phyloP scores from a whole-genome alignment of 2,888 invertebrate species.

The Chrysina gloriosa region DNA sequence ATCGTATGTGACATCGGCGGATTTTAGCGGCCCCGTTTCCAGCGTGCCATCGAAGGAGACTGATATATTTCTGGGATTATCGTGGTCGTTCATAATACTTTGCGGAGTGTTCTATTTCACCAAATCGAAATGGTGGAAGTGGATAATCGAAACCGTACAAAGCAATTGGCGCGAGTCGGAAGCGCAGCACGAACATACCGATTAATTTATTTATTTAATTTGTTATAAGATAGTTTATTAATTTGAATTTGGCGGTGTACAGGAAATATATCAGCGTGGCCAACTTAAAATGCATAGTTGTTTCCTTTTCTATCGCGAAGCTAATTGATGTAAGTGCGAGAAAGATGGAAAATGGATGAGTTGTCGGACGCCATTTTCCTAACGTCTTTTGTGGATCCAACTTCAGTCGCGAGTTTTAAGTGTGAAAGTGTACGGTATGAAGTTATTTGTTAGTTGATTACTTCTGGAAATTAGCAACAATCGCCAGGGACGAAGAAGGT shows the following conservation, averaged over 20 bases:
- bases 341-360: conserved; percentile 1
- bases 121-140: conserved; percentile 80
- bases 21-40: conserved; percentile 84
- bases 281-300: conserved; percentile 6
- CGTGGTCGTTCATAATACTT: conserved; percentile 86
- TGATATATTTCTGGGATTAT: conserved; percentile 83
- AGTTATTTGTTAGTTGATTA: conserved; percentile 56
- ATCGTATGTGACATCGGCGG: conserved; percentile 78
- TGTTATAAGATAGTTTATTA: conserved; percentile 2
- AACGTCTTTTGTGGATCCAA: conserved; percentile 51
- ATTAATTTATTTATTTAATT: conserved; percentile 63
- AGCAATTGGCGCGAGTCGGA: conserved; percentile 91
- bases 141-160: conserved; percentile 84
- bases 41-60: conserved; percentile 80
- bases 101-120: conserved; percentile 82
- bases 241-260: conserved; percentile 22
- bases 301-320: neutral
- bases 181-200: conserved; percentile 76
- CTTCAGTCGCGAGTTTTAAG: conserved; percentile 47
- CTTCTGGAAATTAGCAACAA: conserved; percentile 56
- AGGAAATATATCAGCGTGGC: conserved; percentile 25
- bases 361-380: conserved; percentile 36
- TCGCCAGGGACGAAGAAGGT: conserved; percentile 10
- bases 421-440: conserved; percentile 54
- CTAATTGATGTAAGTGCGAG: neutral